A percentile compares a stretch with the other conserved stretches of the same genome.
Conservation (phyloP, 2,797 vertebrate genomes). For the Carapus acus region DNA sequence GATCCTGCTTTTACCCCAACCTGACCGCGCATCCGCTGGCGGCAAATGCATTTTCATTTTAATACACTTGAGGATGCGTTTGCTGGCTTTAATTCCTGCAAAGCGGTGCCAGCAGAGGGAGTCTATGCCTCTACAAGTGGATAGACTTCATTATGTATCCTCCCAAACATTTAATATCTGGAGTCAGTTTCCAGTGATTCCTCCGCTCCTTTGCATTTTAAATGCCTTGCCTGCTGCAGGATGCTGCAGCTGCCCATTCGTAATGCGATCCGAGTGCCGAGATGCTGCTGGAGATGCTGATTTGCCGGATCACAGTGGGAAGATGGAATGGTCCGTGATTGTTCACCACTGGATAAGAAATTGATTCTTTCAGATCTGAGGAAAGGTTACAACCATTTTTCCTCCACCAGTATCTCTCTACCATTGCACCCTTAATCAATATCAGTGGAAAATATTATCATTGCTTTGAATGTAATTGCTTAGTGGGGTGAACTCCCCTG, state of each 20-base stretch:
- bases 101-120: slow-evolving; percentile 71
- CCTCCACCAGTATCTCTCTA: no score
- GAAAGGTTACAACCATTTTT: neutral
- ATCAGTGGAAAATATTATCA: no score
- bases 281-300: neutral
- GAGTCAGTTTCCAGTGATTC: neutral
- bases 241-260: neutral
- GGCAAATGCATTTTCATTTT: neutral
- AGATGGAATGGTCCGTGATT: neutral
- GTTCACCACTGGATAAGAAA: neutral
- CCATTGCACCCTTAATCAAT: no score
- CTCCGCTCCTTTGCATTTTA: slow-evolving; percentile 1
- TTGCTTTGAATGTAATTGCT: no score
- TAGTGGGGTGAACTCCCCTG: no score
- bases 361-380: neutral
- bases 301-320: neutral
- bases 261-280: neutral
- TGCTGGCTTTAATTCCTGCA: slow-evolving; percentile 20
- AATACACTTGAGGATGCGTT: slow-evolving; percentile 18
- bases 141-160: slow-evolving; percentile 31
- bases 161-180: neutral
- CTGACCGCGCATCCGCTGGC: neutral
- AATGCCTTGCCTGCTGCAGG: neutral
- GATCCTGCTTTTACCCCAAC: no score
- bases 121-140: slow-evolving; percentile 59